These are phyloP conservation scores for Casuarius casuarius DNA, from an alignment of 2,113 vertebrate species.

Conservation along the genomic window DNA sequence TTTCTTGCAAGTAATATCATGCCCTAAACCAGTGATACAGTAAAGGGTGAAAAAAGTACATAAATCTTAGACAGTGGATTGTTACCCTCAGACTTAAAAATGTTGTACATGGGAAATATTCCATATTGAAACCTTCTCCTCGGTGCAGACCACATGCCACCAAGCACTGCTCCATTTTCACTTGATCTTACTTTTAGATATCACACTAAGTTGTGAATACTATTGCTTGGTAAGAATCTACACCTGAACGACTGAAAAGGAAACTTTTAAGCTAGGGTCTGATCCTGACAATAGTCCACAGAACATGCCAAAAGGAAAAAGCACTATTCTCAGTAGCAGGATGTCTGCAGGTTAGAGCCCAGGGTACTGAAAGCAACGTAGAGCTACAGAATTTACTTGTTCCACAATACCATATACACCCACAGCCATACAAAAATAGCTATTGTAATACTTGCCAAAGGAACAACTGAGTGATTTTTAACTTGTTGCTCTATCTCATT, in stretches of 20 bases:
- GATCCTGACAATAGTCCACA: background rate
- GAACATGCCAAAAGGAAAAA: background rate
- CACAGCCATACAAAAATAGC: slow-evolving; percentile 43
- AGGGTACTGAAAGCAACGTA: background rate
- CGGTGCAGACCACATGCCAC: background rate
- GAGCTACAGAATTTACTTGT: slow-evolving; percentile 45
- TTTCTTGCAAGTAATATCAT: background rate
- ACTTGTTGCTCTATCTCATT: slow-evolving; percentile 51
- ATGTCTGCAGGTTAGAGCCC: slow-evolving; percentile 12
- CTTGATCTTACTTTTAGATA: background rate
- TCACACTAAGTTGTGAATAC: background rate
- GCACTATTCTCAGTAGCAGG: background rate
- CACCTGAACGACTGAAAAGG: background rate
- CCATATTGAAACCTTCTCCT: background rate
- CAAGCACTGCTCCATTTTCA: background rate
- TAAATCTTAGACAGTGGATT: background rate
- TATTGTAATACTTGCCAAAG: slow-evolving; percentile 54
- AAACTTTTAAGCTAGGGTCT: background rate
- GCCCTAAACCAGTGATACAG: background rate
- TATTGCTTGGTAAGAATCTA: background rate
- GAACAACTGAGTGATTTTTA: slow-evolving; percentile 62
- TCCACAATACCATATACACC: slow-evolving; percentile 35
- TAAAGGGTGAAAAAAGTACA: background rate
- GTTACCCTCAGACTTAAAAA: slow-evolving; percentile 5
- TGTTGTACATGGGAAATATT: background rate